A percentile compares a stretch with the other conserved stretches of the same genome.
Evolutionary conservation across 2,113 vertebrate species (phyloP).

Genomic region (Spilogale gracilis): DNA sequence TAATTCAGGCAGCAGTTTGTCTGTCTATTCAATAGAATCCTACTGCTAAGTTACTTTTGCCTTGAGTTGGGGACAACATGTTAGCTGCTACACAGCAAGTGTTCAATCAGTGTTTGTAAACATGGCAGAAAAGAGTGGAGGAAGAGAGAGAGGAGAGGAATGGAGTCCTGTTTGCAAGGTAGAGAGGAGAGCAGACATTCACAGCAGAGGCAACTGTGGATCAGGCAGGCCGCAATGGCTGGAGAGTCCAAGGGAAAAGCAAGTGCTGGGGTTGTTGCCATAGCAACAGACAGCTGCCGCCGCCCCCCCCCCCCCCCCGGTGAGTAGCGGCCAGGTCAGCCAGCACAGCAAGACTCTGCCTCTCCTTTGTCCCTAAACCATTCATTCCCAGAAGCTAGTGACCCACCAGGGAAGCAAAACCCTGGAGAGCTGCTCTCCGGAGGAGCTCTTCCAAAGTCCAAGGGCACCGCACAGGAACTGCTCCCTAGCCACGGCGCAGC

Average conservation of each 20-base stretch:
- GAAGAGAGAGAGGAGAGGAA: background rate
- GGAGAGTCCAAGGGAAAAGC: background rate
- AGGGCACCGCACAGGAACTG: background rate
- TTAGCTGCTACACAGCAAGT: background rate
- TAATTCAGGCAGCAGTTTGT: background rate
- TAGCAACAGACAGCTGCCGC: constrained; percentile 7
- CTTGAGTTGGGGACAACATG: background rate
- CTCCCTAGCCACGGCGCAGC: background rate
- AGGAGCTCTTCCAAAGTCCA: background rate
- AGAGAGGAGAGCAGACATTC: background rate
- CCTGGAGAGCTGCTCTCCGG: background rate
- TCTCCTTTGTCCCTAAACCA: background rate
- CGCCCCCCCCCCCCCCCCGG: too few species aligned
- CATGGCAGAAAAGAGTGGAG: background rate
- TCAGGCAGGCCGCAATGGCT: background rate
- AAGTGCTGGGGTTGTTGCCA: background rate
- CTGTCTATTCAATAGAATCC: background rate
- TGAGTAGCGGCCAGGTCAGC: background rate
- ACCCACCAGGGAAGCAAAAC: background rate
- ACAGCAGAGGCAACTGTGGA: background rate
- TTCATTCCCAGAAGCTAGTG: background rate
- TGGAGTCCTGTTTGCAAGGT: background rate
- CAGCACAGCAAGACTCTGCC: background rate
- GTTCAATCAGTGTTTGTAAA: background rate
- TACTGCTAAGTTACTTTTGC: background rate